Evolutionary conservation across 2,888 invertebrate species (phyloP).

Genomic region (Drosophila siamana): DNA sequence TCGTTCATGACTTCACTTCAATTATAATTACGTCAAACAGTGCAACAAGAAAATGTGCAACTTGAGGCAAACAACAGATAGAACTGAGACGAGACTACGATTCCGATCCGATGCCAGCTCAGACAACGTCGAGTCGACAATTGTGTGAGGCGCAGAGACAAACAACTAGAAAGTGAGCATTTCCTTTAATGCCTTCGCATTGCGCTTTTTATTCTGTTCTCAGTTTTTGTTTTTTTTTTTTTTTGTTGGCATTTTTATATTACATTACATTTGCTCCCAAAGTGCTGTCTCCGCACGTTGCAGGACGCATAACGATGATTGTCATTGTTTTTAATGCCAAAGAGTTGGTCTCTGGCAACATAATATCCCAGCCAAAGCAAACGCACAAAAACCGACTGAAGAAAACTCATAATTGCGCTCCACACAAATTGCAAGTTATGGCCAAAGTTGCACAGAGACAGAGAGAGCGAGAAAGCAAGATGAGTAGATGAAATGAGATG

Average conservation of each 20-base stretch:
- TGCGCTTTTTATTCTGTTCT: slow-evolving; percentile 58
- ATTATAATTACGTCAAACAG: slow-evolving; percentile 83
- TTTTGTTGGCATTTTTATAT: slow-evolving; percentile 61
- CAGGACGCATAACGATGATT: slow-evolving; percentile 49
- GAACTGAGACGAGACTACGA: slow-evolving; percentile 30
- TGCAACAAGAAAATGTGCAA: slow-evolving; percentile 79
- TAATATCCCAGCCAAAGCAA: slow-evolving; percentile 43
- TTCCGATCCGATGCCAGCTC: slow-evolving; percentile 4
- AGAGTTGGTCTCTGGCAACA: slow-evolving; percentile 58
- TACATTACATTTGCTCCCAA: slow-evolving; percentile 74
- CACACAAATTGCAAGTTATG: slow-evolving; percentile 79
- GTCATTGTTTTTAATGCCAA: slow-evolving; percentile 68
- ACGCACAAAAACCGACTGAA: slow-evolving; percentile 55
- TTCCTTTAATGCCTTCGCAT: slow-evolving; percentile 75
- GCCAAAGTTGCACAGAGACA: slow-evolving; percentile 55
- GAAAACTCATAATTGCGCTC: slow-evolving; percentile 77
- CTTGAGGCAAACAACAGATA: slow-evolving; percentile 76
- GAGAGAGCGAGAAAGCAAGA: neutral
- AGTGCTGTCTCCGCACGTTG: slow-evolving; percentile 45
- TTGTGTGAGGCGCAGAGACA: slow-evolving; percentile 55
- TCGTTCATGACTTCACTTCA: slow-evolving; percentile 81
- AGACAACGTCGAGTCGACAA: slow-evolving; percentile 56
- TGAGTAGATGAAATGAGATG: neutral
- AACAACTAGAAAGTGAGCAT: slow-evolving; percentile 80
- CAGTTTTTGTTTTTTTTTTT: slow-evolving; percentile 16